phyloP scores from a whole-genome alignment of 2,888 invertebrate species.

The Plutella xylostella region DNA sequence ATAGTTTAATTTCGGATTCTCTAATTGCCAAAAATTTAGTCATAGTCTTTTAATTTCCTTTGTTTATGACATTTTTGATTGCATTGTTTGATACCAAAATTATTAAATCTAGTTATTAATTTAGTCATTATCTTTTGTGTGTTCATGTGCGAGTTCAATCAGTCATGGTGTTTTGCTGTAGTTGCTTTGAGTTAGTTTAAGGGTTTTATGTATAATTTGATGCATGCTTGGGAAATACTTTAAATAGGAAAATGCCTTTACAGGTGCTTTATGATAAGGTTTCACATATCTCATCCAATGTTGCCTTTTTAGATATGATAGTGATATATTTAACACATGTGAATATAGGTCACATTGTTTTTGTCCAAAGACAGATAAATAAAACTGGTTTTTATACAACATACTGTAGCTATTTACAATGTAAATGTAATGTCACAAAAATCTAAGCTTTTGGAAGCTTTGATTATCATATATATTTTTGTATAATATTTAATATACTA shows the following conservation, averaged over 20 bases:
- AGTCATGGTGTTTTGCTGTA: slow-evolving; percentile 60
- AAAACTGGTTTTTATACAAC: background rate
- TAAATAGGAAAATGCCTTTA: slow-evolving; percentile 42
- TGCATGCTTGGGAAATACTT: slow-evolving; percentile 53
- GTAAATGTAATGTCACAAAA: slow-evolving; percentile 19
- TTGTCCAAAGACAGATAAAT: slow-evolving; percentile 29
- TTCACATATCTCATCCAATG: slow-evolving; percentile 64
- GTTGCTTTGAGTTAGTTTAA: slow-evolving; percentile 45
- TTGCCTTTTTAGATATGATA: slow-evolving; percentile 67
- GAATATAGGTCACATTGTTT: slow-evolving; percentile 52
- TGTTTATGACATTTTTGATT: slow-evolving; percentile 39
- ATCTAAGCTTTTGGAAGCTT: slow-evolving; percentile 54
- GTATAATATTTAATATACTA: too few species aligned
- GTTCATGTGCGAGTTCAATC: slow-evolving; percentile 48
- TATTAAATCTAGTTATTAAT: slow-evolving; percentile 61
- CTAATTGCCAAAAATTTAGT: slow-evolving; percentile 67
- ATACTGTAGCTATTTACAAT: background rate
- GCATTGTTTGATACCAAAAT: slow-evolving; percentile 56
- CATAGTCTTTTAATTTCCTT: slow-evolving; percentile 31
- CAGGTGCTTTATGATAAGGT: slow-evolving; percentile 64
- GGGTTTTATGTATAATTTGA: slow-evolving; percentile 44
- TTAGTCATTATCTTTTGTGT: slow-evolving; percentile 59
- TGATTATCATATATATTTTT: too few species aligned
- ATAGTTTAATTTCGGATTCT: slow-evolving; percentile 53
- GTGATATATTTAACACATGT: slow-evolving; percentile 50